Base-by-base conservation (phyloP, 2,888 invertebrate species). In the Holacanthella duospinosa region DNA sequence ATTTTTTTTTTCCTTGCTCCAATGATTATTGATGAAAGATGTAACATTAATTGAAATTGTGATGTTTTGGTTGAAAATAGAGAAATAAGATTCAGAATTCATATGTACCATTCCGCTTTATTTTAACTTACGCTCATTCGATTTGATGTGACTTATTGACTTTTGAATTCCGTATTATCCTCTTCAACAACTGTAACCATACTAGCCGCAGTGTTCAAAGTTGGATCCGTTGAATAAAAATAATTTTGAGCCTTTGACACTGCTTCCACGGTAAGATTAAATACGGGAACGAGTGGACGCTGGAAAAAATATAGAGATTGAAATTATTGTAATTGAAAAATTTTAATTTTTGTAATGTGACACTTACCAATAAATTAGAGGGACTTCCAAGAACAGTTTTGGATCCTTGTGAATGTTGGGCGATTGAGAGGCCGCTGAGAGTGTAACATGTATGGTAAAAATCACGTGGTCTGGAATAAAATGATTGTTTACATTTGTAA, bases 391-490 rank as follows among this genome's bases (percentile, higher is more conserved):
- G 55, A 26, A 66, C 72, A 36, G 76, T 72, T 62, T 75, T 74
- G 64, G 74, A 77, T 64, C 76, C 79, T 69, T 75, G 78, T 72
- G 77, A 82, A 77, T 91, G 87, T 77, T 99, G 99, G 1, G 96
- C 89, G 64, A 97, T 83, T 21, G 96, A 89, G 55, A 99, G 80
- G 2, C 99, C 99, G 78, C 94, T 93, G 56, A 99, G 80, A 1
- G 89, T 87, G 76, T 99, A 99, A 78, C 97, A 97, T 0, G 96
- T 95, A 78, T 99, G 99, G 78, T 99, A 99, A 69, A 89, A 85
- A 80, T 99, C 99, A 72, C 87, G 82, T 58, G 84, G 83, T 76
- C 91, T 91, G 79, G 25, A 6, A 36, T n/a, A n/a, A n/a, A n/a
- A n/a, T n/a, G n/a, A n/a, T n/a, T n/a, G n/a, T n/a, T n/a, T n/a